A percentile compares a stretch with the other conserved stretches of the same genome.
These are phyloP conservation scores for Epinotia bilunana DNA, from an alignment of 2,888 invertebrate genomes.

Conservation along the genomic window DNA sequence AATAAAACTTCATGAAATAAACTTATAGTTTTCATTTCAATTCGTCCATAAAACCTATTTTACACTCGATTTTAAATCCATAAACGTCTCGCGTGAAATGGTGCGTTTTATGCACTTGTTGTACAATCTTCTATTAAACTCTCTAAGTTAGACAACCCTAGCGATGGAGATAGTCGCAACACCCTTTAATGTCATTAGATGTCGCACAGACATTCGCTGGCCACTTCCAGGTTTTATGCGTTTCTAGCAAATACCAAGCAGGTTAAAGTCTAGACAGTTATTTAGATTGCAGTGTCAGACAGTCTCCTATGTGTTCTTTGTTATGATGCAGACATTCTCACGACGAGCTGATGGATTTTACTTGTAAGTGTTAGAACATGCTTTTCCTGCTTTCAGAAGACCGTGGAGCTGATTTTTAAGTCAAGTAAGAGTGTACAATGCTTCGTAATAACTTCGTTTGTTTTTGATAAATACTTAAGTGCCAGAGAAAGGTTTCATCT, in stretches of 20 bases:
- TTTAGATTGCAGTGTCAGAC: not conserved
- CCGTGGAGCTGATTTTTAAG: not conserved
- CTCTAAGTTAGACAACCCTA: slow-evolving; percentile 14
- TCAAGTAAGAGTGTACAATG: not conserved
- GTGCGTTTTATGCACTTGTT: no score
- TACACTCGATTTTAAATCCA: no score
- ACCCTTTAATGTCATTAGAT: slow-evolving; percentile 25
- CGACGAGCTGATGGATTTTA: slow-evolving; percentile 11
- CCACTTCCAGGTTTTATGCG: slow-evolving; percentile 17
- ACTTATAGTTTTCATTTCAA: no score
- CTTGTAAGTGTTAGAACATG: slow-evolving; percentile 8
- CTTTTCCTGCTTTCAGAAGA: slow-evolving; percentile 1
- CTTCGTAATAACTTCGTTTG: not conserved
- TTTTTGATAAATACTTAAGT: no score
- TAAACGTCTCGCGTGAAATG: no score
- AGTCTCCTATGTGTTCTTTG: not conserved
- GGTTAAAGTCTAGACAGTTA: slow-evolving; percentile 3
- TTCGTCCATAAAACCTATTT: no score
- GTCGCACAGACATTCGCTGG: slow-evolving; percentile 23
- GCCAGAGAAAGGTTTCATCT: no score
- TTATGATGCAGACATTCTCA: not conserved
- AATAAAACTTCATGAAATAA: no score
- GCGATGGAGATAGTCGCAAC: slow-evolving; percentile 6
- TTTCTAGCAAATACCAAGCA: slow-evolving; percentile 21
- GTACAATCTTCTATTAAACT: no score